Percentiles rank a stretch among this genome's conserved stretches.
Evolutionary conservation across 1,140 invertebrate species (phyloP).

Genomic region (Leptonema lineaticorne): DNA sequence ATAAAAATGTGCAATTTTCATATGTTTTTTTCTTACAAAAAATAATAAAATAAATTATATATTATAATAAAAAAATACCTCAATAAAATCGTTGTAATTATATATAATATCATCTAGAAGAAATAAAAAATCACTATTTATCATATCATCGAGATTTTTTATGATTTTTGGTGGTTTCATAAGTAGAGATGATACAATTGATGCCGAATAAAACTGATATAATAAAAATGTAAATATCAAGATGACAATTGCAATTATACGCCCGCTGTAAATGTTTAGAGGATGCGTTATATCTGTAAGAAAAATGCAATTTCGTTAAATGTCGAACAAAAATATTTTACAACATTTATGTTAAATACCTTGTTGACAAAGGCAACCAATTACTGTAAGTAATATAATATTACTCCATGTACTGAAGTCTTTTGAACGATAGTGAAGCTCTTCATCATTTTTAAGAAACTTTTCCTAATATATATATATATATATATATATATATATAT

Average conservation of each 20-base stretch:
- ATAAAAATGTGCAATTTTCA: background rate
- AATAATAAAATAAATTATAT: no score
- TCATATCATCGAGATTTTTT: constrained; percentile 56
- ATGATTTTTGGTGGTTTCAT: constrained; percentile 59
- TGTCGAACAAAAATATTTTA: background rate
- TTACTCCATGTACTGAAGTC: constrained; percentile 35
- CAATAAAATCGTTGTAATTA: constrained; percentile 50
- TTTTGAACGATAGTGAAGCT: constrained; percentile 3
- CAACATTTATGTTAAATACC: constrained; percentile 10
- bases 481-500: no score
- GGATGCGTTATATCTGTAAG: constrained; percentile 23
- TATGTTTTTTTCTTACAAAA: no score
- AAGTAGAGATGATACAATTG: constrained; percentile 63
- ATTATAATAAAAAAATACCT: no score
- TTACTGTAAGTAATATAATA: constrained; percentile 24
- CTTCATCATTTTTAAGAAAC: background rate
- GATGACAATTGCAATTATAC: constrained; percentile 51
- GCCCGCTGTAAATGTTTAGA: constrained; percentile 31
- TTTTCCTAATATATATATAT: background rate
- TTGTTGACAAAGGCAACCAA: constrained; percentile 33
- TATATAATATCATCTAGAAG: constrained; percentile 58
- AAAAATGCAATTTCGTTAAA: background rate
- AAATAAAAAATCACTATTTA: constrained; percentile 55
- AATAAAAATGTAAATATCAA: constrained; percentile 59
- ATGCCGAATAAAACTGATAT: constrained; percentile 65